These are phyloP conservation scores for Masnerella sp. DNA, from an alignment of 2,888 invertebrate species.

Conservation along the genomic window DNA sequence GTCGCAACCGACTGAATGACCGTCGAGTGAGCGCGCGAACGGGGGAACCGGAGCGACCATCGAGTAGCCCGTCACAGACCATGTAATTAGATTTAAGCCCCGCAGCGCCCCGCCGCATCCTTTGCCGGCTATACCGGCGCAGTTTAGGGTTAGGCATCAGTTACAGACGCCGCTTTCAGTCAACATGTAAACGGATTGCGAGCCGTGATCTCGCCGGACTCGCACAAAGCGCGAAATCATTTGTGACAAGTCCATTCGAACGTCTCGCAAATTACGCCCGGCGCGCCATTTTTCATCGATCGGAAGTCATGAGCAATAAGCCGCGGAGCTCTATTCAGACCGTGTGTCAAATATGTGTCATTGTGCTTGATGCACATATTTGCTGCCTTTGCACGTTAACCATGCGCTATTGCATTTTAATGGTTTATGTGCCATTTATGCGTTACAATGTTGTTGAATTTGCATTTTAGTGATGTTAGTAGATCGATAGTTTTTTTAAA, in stretches of 20 bases:
- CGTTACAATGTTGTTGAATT: too few species aligned
- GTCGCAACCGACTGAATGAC: slow-evolving; percentile 68
- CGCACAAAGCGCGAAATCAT: slow-evolving; percentile 59
- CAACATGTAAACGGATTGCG: slow-evolving; percentile 63
- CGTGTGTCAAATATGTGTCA: background rate
- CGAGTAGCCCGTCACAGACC: slow-evolving; percentile 74
- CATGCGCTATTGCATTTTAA: too few species aligned
- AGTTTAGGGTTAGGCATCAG: slow-evolving; percentile 67
- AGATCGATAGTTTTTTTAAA: too few species aligned
- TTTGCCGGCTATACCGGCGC: slow-evolving; percentile 49
- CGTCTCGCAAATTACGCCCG: slow-evolving; percentile 46
- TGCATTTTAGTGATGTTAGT: too few species aligned
- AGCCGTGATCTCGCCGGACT: slow-evolving; percentile 52
- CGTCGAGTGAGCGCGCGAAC: slow-evolving; percentile 48
- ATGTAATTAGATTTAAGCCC: slow-evolving; percentile 76
- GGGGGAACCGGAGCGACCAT: slow-evolving; percentile 64
- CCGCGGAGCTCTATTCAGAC: too few species aligned
- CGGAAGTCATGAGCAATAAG: background rate
- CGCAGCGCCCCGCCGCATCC: slow-evolving; percentile 59
- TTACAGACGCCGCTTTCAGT: slow-evolving; percentile 65
- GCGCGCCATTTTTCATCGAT: slow-evolving; percentile 35
- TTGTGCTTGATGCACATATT: too few species aligned
- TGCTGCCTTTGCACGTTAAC: too few species aligned
- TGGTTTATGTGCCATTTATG: too few species aligned
- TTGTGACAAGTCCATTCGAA: slow-evolving; percentile 57